These are phyloP conservation scores for Megaptera novaeangliae DNA, from an alignment of 2,113 vertebrate species.

Conservation along the genomic window DNA sequence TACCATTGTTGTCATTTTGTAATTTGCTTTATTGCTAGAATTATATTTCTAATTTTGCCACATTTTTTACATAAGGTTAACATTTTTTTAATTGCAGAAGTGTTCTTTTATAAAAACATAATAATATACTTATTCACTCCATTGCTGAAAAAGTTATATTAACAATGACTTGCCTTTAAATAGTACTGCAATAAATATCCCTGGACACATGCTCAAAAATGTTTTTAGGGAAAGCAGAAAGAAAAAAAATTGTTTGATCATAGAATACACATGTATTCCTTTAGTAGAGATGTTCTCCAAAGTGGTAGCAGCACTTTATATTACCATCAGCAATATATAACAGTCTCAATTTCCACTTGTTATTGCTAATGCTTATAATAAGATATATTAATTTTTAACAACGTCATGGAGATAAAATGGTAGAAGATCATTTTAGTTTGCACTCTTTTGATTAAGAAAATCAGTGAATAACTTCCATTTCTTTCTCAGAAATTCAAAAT, in stretches of 20 bases:
- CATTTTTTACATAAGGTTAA: not conserved
- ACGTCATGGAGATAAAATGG: not conserved
- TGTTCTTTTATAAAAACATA: slow-evolving; percentile 11
- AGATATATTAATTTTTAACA: not conserved
- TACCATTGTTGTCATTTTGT: not conserved
- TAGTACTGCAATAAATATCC: not conserved
- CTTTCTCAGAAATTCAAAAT: not conserved
- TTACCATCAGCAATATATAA: not conserved
- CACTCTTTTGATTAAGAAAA: not conserved
- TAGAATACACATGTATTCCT: not conserved
- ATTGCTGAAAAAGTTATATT: not conserved
- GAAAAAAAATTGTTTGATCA: not conserved
- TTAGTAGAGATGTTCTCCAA: not conserved
- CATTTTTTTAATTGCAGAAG: not conserved
- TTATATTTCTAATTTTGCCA: not conserved
- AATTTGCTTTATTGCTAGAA: not conserved
- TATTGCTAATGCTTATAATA: not conserved
- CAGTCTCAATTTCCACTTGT: not conserved
- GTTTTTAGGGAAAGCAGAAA: not conserved
- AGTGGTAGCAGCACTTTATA: not conserved
- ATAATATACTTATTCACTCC: not conserved
- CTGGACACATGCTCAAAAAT: not conserved
- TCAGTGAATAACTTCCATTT: not conserved
- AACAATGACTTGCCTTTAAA: not conserved
- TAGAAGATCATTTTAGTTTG: not conserved